Base-by-base conservation (phyloP, 2,797 vertebrate species). In the Momotus momota region DNA sequence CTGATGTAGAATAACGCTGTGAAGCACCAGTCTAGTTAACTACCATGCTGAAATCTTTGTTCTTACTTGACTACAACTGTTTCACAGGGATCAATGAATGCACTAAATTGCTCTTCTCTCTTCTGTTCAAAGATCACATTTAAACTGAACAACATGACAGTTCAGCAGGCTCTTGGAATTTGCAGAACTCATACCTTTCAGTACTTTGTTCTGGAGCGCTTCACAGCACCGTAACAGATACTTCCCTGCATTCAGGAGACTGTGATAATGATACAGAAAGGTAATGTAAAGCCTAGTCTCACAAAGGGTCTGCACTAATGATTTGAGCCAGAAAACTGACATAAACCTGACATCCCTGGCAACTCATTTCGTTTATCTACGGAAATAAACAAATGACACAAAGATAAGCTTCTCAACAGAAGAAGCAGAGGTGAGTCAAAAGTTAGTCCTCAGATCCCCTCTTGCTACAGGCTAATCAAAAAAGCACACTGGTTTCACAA, bases 191-290 rank as follows among this genome's bases (percentile, higher is more conserved):
- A 74, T 33, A 49, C 6, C 0, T 31, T 88, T 71, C 25, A n/a
- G 22, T 57, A 29, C 70, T 70, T 66, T 80, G 58, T 46, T 58
- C n/a, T 15, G 8, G 26, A 83, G 29, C 2, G 0, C 35, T 54
- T 35, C 73, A 55, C 41, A 74, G 29, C 3, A 1, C 13, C 20
- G 65, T 13, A 57, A 29, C 12, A 83, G 74, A 18, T 21, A 31
- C 11, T 48, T 10, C 15, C 15, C 46, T 61, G 25, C 10, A 31
- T n/a, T 55, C 16, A 2, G 40, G 22, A 29, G 0, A 0, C 38
- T 17, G 33, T 46, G 35, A 60, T 78, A 29, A 46, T 8, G 25
- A 45, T 35, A 60, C 25, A 51, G 25, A 67, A 62, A 73, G n/a
- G 40, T 9, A 82, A 60, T 0, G 1, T 13, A 33, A 74, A 54